Evolutionary conservation across 2,888 invertebrate species (phyloP).

Genomic region (Lasioglossum oenotherae): DNA sequence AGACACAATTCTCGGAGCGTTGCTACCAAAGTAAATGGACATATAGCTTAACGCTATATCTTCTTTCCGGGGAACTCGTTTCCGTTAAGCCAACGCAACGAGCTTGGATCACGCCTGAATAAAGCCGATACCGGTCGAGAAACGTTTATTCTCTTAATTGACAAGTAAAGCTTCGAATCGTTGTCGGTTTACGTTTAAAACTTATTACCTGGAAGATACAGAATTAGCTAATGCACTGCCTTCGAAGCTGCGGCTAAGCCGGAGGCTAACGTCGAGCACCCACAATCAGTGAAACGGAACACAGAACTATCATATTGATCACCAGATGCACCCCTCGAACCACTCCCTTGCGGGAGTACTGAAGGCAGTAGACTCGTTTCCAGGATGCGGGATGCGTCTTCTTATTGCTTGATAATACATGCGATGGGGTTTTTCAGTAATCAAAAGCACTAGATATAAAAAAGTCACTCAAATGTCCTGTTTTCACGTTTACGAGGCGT

Average conservation of each 20-base stretch:
- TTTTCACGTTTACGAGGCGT: too few relatives aligned
- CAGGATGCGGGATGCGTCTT: too few relatives aligned
- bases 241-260: neutral
- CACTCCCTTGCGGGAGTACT: neutral
- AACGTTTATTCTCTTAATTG: constrained; percentile 39
- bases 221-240: neutral
- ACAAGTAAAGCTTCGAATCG: neutral
- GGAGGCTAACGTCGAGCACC: neutral
- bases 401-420: too few relatives aligned
- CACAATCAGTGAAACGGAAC: neutral
- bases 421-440: too few relatives aligned
- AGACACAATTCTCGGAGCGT: constrained; percentile 27
- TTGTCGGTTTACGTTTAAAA: neutral
- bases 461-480: too few relatives aligned
- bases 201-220: constrained; percentile 6
- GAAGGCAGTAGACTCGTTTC: too few relatives aligned
- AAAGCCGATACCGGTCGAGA: neutral
- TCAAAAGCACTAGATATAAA: too few relatives aligned
- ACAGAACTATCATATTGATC: neutral
- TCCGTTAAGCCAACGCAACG: constrained; percentile 28
- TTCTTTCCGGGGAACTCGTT: constrained; percentile 14
- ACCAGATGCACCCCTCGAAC: neutral
- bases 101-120: constrained; percentile 16
- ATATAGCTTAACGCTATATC: constrained; percentile 20
- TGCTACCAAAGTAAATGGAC: constrained; percentile 34